Conservation (phyloP, 2,888 invertebrate genomes). For the Epistrophella euchroma region DNA sequence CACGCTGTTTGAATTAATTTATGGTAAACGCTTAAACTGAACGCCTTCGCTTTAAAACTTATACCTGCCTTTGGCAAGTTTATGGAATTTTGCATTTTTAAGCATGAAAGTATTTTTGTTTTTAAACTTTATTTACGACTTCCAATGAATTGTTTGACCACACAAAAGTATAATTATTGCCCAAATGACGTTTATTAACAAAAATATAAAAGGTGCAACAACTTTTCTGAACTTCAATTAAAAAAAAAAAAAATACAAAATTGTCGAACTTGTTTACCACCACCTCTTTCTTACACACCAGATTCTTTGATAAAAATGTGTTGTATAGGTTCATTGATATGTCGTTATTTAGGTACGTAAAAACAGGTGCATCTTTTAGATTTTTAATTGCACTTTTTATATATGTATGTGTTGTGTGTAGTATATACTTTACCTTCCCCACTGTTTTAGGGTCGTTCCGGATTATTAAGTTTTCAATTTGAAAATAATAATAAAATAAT, state of each 20-base stretch:
- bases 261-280: neutral
- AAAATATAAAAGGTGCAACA: neutral
- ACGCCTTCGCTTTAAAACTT: neutral
- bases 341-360: neutral
- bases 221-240: neutral
- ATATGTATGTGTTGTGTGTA: neutral
- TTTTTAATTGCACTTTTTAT: neutral
- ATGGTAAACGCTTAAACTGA: too few relatives aligned
- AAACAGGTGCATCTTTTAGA: conserved; percentile 1
- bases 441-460: conserved; percentile 13
- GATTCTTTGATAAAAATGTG: neutral
- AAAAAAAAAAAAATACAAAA: neutral
- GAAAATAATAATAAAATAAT: conserved; percentile 2
- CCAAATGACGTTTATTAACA: neutral
- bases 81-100: conserved; percentile 4
- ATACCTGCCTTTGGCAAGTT: neutral
- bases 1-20: conserved; percentile 42
- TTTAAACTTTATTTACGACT: neutral
- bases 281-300: neutral
- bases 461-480: conserved; percentile 10
- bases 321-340: too few relatives aligned
- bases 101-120: conserved; percentile 4
- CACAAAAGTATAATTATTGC: neutral
- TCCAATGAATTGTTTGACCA: neutral
- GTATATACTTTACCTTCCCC: neutral